These are phyloP conservation scores for Latrodectus geometricus DNA, from an alignment of 1,140 invertebrate species.

Conservation along the genomic window DNA sequence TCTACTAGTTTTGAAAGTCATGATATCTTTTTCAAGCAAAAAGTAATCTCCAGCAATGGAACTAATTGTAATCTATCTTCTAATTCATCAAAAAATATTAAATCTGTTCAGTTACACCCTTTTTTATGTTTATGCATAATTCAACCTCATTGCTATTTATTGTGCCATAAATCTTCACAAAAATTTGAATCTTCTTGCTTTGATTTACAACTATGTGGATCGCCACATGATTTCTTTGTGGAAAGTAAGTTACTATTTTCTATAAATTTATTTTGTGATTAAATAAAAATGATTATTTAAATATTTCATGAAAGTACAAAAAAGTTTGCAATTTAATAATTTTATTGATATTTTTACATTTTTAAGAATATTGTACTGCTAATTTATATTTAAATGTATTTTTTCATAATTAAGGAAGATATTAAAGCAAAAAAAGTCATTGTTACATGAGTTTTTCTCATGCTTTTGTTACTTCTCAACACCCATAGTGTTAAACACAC, in stretches of 20 bases:
- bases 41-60: background rate
- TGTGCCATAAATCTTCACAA: constrained; percentile 71
- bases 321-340: background rate
- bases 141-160: constrained; percentile 78
- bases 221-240: constrained; percentile 60
- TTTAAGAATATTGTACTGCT: background rate
- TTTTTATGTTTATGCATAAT: constrained; percentile 73
- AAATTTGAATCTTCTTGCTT: constrained; percentile 73
- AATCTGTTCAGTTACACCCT: constrained; percentile 24
- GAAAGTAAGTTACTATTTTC: constrained; percentile 60
- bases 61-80: background rate
- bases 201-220: constrained; percentile 69
- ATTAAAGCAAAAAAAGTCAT: too few relatives aligned
- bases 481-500: too few relatives aligned
- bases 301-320: background rate
- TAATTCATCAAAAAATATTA: background rate
- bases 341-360: background rate
- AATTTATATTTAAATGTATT: background rate
- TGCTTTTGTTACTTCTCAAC: too few relatives aligned
- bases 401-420: background rate
- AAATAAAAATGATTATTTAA: background rate
- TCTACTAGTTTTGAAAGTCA: background rate
- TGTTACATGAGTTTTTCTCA: too few relatives aligned
- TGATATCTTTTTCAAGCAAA: background rate
- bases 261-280: background rate